Percentiles rank a stretch among this genome's conserved stretches.
These are phyloP conservation scores for Siderastrea siderea DNA, from an alignment of 92 coral and sea anemone genomes.

Conservation along the genomic window DNA sequence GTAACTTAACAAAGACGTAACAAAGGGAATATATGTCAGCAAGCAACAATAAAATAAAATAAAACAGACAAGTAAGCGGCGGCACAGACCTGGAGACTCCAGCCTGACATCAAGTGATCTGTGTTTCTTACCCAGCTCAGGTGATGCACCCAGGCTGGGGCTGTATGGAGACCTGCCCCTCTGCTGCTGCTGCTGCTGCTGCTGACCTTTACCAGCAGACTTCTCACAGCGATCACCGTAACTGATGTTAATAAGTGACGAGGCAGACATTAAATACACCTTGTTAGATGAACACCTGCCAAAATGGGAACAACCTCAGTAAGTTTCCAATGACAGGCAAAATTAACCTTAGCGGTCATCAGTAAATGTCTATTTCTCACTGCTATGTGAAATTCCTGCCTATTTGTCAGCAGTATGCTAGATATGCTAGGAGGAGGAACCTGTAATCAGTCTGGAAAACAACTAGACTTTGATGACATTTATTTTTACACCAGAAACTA, in stretches of 20 bases:
- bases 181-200: background rate
- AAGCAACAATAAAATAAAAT: too few relatives aligned
- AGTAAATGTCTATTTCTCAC: too few relatives aligned
- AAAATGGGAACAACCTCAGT: too few relatives aligned
- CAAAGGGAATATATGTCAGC: too few relatives aligned
- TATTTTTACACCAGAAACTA: too few relatives aligned
- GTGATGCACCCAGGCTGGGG: constrained; percentile 63
- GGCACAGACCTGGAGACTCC: constrained; percentile 51
- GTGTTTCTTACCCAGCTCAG: constrained; percentile 44
- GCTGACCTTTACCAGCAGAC: constrained; percentile 4
- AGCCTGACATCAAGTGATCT: constrained; percentile 30
- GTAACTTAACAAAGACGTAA: too few relatives aligned
- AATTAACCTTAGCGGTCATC: too few relatives aligned
- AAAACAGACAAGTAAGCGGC: too few relatives aligned
- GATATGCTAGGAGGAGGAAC: too few relatives aligned
- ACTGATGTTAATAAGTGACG: constrained; percentile 85
- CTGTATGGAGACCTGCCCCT: constrained; percentile 13
- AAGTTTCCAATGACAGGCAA: too few relatives aligned
- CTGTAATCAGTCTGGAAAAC: background rate
- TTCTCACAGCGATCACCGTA: constrained; percentile 83
- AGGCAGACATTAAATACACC: constrained; percentile 76
- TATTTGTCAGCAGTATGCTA: too few relatives aligned
- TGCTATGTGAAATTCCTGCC: too few relatives aligned
- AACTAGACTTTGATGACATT: background rate
- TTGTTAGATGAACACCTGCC: constrained; percentile 80